These are phyloP conservation scores for Guaruba guarouba DNA, from an alignment of 2,113 vertebrate species.

Conservation along the genomic window DNA sequence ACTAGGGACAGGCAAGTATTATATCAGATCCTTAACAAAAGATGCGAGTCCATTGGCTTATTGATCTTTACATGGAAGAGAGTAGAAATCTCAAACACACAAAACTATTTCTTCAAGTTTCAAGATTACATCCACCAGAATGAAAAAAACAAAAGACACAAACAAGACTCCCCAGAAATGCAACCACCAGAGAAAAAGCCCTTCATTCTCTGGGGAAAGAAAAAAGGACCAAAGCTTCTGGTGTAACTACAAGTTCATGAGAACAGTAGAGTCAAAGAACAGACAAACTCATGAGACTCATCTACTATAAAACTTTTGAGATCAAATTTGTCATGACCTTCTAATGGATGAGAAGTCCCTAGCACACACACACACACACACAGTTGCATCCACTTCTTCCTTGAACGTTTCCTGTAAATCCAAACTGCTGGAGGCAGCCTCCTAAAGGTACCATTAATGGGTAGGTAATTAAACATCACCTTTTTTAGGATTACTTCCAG, in stretches of 20 bases:
- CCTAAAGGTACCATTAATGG: not conserved
- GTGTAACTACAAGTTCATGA: not conserved
- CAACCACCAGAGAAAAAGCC: not conserved
- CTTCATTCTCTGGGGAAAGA: not conserved
- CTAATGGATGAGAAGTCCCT: not conserved
- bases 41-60: not conserved
- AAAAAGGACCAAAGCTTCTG: not conserved
- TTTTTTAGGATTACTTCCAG: not conserved
- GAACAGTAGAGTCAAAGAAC: accelerated
- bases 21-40: not conserved
- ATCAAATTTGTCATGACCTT: not conserved
- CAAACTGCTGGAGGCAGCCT: not conserved
- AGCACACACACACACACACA: not conserved
- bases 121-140: not conserved
- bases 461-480: not conserved
- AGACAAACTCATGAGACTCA: not conserved
- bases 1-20: not conserved
- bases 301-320: not conserved
- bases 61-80: not conserved
- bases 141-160: not conserved
- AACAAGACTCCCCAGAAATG: not conserved
- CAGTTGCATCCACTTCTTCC: not conserved
- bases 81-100: not conserved
- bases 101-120: not conserved
- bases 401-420: not conserved